Evolutionary conservation across 2,797 vertebrate genomes (phyloP).

Genomic region (Platyrinchus mystaceus): DNA sequence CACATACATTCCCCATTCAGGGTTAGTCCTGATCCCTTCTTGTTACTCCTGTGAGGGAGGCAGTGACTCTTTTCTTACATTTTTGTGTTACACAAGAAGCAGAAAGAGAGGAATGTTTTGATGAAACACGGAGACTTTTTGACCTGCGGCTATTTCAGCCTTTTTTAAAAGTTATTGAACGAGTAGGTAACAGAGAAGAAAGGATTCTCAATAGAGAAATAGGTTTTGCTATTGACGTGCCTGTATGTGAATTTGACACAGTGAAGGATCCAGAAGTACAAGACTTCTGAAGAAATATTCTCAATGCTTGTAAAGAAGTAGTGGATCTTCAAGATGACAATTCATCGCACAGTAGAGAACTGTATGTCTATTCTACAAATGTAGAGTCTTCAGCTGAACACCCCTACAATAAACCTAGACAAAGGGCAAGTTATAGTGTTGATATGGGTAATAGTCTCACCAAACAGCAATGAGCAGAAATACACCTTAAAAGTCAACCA

Average conservation of each 20-base stretch:
- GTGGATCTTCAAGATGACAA: conserved; percentile 91
- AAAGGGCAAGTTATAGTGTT: conserved; percentile 98
- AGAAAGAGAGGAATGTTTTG: conserved; percentile 94
- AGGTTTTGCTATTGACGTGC: conserved; percentile 96
- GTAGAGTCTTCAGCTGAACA: conserved; percentile 95
- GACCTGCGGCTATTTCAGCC: conserved; percentile 95
- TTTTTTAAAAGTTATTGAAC: conserved; percentile 96
- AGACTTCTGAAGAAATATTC: conserved; percentile 94
- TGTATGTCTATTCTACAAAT: conserved; percentile 95
- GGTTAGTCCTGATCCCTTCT: background rate
- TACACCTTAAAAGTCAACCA: conserved; percentile 96
- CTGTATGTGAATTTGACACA: conserved; percentile 95
- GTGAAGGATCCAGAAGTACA: conserved; percentile 97
- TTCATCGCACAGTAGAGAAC: conserved; percentile 89
- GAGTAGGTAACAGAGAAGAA: conserved; percentile 95
- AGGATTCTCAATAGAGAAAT: conserved; percentile 98
- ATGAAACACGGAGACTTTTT: conserved; percentile 92
- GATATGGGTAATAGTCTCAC: conserved; percentile 96
- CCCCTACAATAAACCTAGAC: conserved; percentile 94
- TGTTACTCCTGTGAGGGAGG: background rate
- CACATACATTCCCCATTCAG: background rate
- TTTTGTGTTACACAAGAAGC: conserved; percentile 93
- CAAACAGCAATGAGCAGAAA: conserved; percentile 96
- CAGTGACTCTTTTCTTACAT: conserved; percentile 85
- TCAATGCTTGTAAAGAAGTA: conserved; percentile 95